Percentiles rank a stretch among this genome's conserved stretches.
phyloP scores from a whole-genome alignment of 2,113 vertebrate species.

The Elephas maximus region DNA sequence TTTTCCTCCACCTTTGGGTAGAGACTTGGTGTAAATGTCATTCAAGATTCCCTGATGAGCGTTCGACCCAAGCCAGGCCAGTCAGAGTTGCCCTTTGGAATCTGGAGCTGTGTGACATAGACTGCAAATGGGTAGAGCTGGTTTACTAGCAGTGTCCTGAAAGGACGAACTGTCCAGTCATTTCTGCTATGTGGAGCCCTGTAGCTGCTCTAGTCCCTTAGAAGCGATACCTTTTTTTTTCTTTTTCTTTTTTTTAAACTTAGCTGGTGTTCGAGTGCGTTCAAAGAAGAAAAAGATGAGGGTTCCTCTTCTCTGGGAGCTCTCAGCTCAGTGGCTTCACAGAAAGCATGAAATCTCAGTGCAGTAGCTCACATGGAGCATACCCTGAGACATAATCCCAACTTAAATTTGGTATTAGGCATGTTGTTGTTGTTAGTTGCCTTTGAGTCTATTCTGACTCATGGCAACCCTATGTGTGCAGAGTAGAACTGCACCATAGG shows the following conservation, averaged over 20 bases:
- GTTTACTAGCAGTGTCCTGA: neutral
- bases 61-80: neutral
- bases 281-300: neutral
- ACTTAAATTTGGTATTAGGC: neutral
- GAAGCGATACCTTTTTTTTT: neutral
- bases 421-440: neutral
- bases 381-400: neutral
- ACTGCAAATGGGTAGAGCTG: neutral
- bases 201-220: neutral
- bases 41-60: neutral
- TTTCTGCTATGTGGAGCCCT: neutral
- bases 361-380: accelerated
- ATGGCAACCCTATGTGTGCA: neutral
- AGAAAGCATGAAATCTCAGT: accelerated
- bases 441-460: neutral
- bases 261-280: neutral
- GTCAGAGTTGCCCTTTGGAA: neutral
- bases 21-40: neutral
- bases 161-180: no score
- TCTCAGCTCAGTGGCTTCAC: neutral
- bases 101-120: neutral
- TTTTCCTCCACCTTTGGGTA: neutral
- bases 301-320: no score
- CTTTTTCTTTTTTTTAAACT: neutral
- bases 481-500: neutral